Base-by-base conservation (phyloP, 2,113 vertebrate genomes). In the Dasyornis broadbenti region DNA sequence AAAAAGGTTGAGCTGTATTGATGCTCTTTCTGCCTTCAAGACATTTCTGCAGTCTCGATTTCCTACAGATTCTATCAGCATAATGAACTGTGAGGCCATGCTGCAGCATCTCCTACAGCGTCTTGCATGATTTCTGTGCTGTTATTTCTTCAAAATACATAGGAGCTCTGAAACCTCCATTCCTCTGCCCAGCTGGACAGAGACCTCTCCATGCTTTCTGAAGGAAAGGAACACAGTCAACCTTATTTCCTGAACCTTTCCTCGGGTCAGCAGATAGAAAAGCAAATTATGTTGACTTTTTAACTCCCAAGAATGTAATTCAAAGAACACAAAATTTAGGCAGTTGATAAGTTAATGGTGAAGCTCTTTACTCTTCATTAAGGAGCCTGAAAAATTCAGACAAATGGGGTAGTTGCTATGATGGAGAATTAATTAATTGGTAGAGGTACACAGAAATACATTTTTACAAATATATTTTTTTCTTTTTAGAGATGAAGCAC, bases 401-500 rank as follows among this genome's bases (percentile, higher is more conserved):
- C 52, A 42, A 53, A 65, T 17, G 50, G 35, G 9, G 15, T 44
- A 59, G 42, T 3, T 77, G 50, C 47, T 90, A 0, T 16, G 37
- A 70, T 76, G n/a, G 42, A 90, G 22, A 82, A 77, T 30, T 35
- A 57, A 66, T 7, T 69, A 22, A 65, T 17, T 54, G 33, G 40
- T 53, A 82, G 19, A 87, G 35, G 35, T 54, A 80, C 17, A 18
- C 5, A 53, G 53, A 82, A 91, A 79, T 35, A n/a, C 27, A 61
- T 24, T 57, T 85, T 54, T 82, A 45, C 33, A 37, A 30, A 24
- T 16, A 13, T 65, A 68, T 70, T 53, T 63, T 56, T 71, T 64
- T 64, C 28, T 89, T 95, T 85, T 15, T 89, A 98, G 98, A 59
- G 49, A 94, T 89, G 95, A 92, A 91, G 94, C 78, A 56, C 40